These are phyloP conservation scores for Eudyptes chrysolophus DNA, from an alignment of 2,113 vertebrate genomes.

Conservation along the genomic window DNA sequence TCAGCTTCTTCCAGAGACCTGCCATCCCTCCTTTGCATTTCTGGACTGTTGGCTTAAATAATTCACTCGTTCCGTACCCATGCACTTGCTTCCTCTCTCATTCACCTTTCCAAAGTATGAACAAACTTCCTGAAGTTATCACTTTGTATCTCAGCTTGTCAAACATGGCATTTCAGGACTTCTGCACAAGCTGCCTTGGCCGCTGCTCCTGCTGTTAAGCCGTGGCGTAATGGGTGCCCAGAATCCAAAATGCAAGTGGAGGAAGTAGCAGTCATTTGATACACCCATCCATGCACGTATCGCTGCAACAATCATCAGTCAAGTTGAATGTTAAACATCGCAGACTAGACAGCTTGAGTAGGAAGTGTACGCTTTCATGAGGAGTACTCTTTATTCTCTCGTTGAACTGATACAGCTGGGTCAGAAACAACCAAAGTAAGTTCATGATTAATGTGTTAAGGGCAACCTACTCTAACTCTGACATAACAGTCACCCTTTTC, in stretches of 20 bases:
- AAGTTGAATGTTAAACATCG: neutral
- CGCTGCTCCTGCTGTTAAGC: neutral
- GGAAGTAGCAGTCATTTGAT: neutral
- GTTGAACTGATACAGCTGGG: neutral
- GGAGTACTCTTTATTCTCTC: neutral
- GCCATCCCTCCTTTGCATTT: neutral
- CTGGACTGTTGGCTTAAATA: neutral
- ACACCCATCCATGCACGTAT: neutral
- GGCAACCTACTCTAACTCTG: neutral
- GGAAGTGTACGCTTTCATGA: neutral
- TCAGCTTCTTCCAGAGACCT: neutral
- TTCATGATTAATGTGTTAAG: neutral
- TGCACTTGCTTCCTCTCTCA: neutral
- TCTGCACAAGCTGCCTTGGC: neutral
- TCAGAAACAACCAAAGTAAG: neutral
- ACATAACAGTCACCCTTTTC: neutral
- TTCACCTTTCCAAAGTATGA: neutral
- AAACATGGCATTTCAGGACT: neutral
- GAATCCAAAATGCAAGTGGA: neutral
- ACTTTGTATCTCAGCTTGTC: neutral
- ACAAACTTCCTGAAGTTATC: conserved; percentile 7
- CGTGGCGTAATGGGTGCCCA: fast-evolving
- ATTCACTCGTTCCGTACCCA: neutral
- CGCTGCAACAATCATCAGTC: neutral
- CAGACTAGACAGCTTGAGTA: neutral